Base-by-base conservation (phyloP, 2,113 vertebrate species). In the Otus sunia region DNA sequence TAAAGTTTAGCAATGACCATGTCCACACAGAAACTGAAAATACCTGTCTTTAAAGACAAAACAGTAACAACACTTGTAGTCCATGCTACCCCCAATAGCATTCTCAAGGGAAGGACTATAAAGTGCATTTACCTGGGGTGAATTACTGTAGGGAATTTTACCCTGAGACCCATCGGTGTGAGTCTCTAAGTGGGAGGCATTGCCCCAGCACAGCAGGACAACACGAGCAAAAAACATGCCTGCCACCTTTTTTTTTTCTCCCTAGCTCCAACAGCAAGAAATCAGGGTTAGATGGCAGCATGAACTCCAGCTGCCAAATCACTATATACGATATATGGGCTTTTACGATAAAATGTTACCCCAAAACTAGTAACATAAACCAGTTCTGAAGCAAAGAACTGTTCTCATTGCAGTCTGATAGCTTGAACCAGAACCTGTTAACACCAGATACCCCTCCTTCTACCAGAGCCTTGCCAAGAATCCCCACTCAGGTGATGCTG, bases 261-360 rank as follows among this genome's bases (percentile, higher is more conserved):
- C 43, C 43, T 30, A 29, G 58, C 34, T 79, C 79, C 47, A 39
- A 56, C 22, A 73, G 39, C 26, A 69, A 80, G 39, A 77, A 90
- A 63, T 8, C 34, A 77, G 34, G 30, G 85, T 45, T 49, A 77
- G 9, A 18, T 66, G 36, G 45, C 25, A 87, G 64, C 37, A 62
- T 10, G 21, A 71, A 53, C 18, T 52, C 36, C 29, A 76, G n/a
- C 11, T 73, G 37, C 18, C 8, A 21, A 50, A 62, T 45, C 47
- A 34, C 23, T 18, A 4, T 11, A 9, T 2, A 32, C 0, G 2
- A 67, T 17, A 55, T 6, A 5, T 0, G 7, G 27, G 53, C 17
- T 64, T 82, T 59, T 58, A 47, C 3, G 15, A 53, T 22, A 81
- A 90, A 90, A 55, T 2, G 5, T 60, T 75, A 47, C 18, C 6